A percentile compares a stretch with the other conserved stretches of the same genome.
Conservation (phyloP, 2,797 vertebrate species). For the Pangasius macronema region DNA sequence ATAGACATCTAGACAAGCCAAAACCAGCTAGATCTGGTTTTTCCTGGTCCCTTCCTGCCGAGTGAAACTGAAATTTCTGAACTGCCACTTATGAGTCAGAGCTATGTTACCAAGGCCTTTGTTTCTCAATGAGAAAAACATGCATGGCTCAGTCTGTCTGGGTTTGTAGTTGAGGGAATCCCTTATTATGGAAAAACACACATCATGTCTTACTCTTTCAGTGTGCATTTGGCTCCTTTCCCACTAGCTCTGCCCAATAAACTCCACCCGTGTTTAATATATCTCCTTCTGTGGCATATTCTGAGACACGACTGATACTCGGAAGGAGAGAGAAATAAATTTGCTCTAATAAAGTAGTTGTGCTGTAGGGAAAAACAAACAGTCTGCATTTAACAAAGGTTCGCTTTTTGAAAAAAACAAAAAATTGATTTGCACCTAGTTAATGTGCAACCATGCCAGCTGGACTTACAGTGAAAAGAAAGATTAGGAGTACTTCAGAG, state of each 20-base stretch:
- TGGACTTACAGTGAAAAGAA: neutral
- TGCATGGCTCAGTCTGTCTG: constrained; percentile 30
- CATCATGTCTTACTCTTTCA: constrained; percentile 48
- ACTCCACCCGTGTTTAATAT: constrained; percentile 39
- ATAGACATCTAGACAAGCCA: constrained; percentile 41
- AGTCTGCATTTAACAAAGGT: neutral
- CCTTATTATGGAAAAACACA: constrained; percentile 53
- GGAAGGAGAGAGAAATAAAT: neutral
- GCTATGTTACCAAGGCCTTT: constrained; percentile 58
- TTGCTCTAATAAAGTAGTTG: neutral
- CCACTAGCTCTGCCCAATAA: constrained; percentile 15
- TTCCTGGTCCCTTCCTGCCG: constrained; percentile 46
- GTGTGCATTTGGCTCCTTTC: constrained; percentile 31
- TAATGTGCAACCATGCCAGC: constrained; percentile 29
- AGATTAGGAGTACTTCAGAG: neutral
- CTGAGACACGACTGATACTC: neutral
- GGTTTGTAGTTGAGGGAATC: constrained; percentile 54
- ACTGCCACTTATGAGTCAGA: constrained; percentile 54
- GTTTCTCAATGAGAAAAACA: constrained; percentile 57
- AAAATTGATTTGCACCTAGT: constrained; percentile 4
- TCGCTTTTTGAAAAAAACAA: neutral
- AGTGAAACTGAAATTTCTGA: constrained; percentile 56
- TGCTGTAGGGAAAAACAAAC: neutral
- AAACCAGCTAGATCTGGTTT: constrained; percentile 59
- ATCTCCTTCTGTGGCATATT: constrained; percentile 26